Evolutionary conservation across 2,888 invertebrate species (phyloP), one percentile per base, ranked within the genome.

Genomic region (Metallyticus violacea): DNA sequence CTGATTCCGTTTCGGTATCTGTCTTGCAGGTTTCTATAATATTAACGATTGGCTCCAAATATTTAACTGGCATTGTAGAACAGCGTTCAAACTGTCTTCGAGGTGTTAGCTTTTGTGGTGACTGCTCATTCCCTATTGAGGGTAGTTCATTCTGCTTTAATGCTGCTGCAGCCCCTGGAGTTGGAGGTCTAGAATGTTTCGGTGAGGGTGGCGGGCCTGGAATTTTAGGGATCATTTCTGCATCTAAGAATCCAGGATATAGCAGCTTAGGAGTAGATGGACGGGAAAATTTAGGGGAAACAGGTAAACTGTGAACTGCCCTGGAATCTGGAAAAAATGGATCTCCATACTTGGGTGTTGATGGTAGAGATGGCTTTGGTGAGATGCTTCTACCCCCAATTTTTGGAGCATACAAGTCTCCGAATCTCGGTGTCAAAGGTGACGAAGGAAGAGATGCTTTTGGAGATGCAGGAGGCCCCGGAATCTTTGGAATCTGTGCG

Each of bases 151-250:
- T n/a, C 0, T 29, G 83, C 2, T 7, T 7, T 4, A 25, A 22
- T 2, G 76, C 7, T 6, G 30, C 26, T 25, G 15, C n/a, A 22
- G 29, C 25, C n/a, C 76, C 27, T 26, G 78, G 86, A 7, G 86
- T 85, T 0, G 86, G 27, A 26, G 86, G 87, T 26, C 85, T 80
- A 22, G 82, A 82, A n/a, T 85, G 86, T 82, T 87, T 87, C 0
- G 88, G 88, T 6, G 88, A 88, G 6, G 86, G 85, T 5, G 88
- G 88, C 1, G 89, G 88, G 6, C 87, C 88, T 2, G 88, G 88
- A 9, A 89, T 88, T 82, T 86, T 88, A 1, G 89, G 89, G 40
- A 88, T 89, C 7, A 82, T 29, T 9, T 86, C 77, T 6, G 86
- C 28, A 26, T 87, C 88, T 7, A 83, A 77, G 7, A 81, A 81